A percentile compares a stretch with the other conserved stretches of the same genome.
These are phyloP conservation scores for Brachystomella parvula DNA, from an alignment of 1,140 invertebrate genomes.

Conservation along the genomic window DNA sequence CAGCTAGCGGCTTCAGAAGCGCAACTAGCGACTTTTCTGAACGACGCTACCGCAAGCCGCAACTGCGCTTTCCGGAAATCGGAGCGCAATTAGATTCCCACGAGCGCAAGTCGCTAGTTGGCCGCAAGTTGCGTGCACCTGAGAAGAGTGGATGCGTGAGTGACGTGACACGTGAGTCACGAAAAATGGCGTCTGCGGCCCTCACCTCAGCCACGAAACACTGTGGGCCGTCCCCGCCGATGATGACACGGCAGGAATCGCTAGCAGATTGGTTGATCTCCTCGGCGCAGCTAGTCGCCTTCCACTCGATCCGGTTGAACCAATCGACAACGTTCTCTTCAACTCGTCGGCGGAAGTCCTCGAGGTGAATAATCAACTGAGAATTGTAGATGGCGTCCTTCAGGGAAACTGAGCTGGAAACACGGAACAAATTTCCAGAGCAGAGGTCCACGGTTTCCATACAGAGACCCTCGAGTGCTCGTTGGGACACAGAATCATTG, in stretches of 20 bases:
- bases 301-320: slow-evolving; percentile 26
- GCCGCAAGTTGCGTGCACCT: too few species aligned
- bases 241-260: slow-evolving; percentile 20
- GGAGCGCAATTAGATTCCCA: too few species aligned
- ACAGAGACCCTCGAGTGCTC: slow-evolving; percentile 26
- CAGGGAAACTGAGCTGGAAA: slow-evolving; percentile 12
- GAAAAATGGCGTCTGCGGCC: too few species aligned
- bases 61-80: too few species aligned
- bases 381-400: slow-evolving; percentile 16
- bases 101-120: too few species aligned
- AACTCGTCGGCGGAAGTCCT: slow-evolving; percentile 24
- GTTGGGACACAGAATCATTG: slow-evolving; percentile 14
- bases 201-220: slow-evolving; percentile 33
- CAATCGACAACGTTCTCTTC: slow-evolving; percentile 23
- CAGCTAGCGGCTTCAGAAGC: too few species aligned
- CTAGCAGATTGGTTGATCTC: slow-evolving; percentile 9
- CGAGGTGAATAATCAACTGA: slow-evolving; percentile 26
- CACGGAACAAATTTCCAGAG: slow-evolving; percentile 23
- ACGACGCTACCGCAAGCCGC: too few species aligned
- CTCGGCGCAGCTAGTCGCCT: slow-evolving; percentile 9
- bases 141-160: too few species aligned
- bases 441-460: slow-evolving; percentile 36
- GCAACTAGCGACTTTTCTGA: too few species aligned
- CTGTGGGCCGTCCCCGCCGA: slow-evolving; percentile 27
- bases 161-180: too few species aligned